phyloP scores from a whole-genome alignment of 2,797 vertebrate species.

The Sphenopsis melanotis region DNA sequence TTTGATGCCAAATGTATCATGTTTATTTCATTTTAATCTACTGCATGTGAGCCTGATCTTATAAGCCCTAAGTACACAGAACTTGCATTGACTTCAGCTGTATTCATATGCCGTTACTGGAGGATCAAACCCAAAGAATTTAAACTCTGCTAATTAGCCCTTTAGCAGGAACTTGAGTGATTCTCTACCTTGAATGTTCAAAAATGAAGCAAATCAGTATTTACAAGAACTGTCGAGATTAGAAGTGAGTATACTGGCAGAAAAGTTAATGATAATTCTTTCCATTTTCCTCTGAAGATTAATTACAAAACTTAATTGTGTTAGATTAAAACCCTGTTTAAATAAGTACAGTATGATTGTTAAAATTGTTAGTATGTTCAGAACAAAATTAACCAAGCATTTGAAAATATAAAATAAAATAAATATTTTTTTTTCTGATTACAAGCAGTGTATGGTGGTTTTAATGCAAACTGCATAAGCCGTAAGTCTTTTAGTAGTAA shows the following conservation, averaged over 20 bases:
- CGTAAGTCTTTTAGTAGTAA: not conserved
- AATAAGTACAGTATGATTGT: slow-evolving; percentile 71
- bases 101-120: slow-evolving; percentile 6
- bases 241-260: slow-evolving; percentile 62
- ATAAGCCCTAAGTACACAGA: slow-evolving; percentile 45
- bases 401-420: slow-evolving; percentile 53
- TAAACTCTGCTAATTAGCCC: slow-evolving; percentile 67
- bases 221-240: slow-evolving; percentile 59
- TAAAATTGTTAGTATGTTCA: slow-evolving; percentile 65
- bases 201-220: slow-evolving; percentile 68
- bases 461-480: slow-evolving; percentile 28
- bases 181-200: slow-evolving; percentile 64
- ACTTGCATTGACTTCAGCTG: slow-evolving; percentile 40
- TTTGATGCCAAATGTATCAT: slow-evolving; percentile 47
- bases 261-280: slow-evolving; percentile 72
- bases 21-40: slow-evolving; percentile 43
- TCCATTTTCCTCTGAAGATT: slow-evolving; percentile 68
- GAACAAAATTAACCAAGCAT: slow-evolving; percentile 68
- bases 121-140: slow-evolving; percentile 58
- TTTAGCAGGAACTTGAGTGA: slow-evolving; percentile 60
- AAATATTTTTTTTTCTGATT: slow-evolving; percentile 45
- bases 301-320: slow-evolving; percentile 73
- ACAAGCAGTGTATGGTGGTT: slow-evolving; percentile 9
- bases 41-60: slow-evolving; percentile 37
- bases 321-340: slow-evolving; percentile 75